Evolutionary conservation across 2,797 vertebrate genomes (phyloP).

Genomic region (Epinephelus malabaricus): DNA sequence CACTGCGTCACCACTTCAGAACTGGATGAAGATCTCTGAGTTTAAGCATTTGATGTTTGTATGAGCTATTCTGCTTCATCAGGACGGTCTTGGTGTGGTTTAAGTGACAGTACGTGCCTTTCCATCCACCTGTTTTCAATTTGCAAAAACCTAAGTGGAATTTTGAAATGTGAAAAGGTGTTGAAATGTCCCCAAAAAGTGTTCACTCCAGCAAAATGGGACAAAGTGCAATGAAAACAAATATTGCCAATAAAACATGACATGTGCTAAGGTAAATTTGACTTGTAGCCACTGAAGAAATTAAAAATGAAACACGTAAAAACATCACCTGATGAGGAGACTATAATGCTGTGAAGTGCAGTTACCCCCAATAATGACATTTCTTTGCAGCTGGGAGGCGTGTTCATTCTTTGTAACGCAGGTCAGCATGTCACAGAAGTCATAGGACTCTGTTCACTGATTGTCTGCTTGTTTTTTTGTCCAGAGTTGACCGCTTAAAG

Average conservation of each 20-base stretch:
- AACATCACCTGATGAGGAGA: not conserved
- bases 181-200: not conserved
- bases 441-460: no score
- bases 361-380: no score
- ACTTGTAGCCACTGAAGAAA: not conserved
- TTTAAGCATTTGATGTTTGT: slow-evolving; percentile 10
- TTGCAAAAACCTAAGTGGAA: not conserved
- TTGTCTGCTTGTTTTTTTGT: no score
- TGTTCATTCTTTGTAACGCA: no score
- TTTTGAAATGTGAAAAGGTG: not conserved
- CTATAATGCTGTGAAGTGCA: no score
- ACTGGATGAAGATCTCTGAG: slow-evolving; percentile 9
- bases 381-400: no score
- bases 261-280: not conserved
- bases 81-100: not conserved
- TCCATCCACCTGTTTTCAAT: not conserved
- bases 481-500: no score
- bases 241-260: not conserved
- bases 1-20: slow-evolving; percentile 1
- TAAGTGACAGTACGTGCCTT: not conserved
- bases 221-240: not conserved
- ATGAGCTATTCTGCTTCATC: not conserved
- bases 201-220: not conserved
- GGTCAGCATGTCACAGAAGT: no score
- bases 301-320: not conserved